Base-by-base conservation (phyloP, 2,113 vertebrate genomes). In the Silurus meridionalis region DNA sequence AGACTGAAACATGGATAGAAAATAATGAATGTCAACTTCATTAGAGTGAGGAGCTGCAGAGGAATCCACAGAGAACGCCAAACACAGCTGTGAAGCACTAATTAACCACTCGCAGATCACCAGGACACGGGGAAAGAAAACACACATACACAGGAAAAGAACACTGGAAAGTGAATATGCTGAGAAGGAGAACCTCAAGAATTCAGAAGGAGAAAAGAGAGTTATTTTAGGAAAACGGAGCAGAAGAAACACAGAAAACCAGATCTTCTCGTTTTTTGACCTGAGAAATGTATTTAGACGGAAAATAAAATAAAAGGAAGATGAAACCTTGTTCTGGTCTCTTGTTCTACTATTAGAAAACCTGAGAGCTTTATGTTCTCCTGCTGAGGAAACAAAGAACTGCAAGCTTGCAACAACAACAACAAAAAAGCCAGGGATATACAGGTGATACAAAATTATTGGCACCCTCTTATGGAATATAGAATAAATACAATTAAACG, bases 201-300 rank as follows among this genome's bases (percentile, higher is more conserved):
- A 48, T 5, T 2, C n/a, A 80, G 58, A 50, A 28, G 15, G 75
- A 25, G 66, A 77, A 48, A 52, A 21, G 5, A 63, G 79, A 58
- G 69, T 75, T 75, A 61, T 75, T 75, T 84, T 53, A 10, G n/a
- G 75, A 85, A 85, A 64, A 85, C 14, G 72, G 83, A 61, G 15
- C 58, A 85, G 48, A 50, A 19, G 61, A 77, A 19, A 28, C 60
- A 28, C 23, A 8, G 71, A 64, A 64, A 77, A 63, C n/a, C 8
- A 78, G 48, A 63, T 77, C 23, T 13, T 71, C 63, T 57, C 15
- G 5, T 28, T 83, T 64, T 15, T 50, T 69, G 46, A 74, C 13
- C 46, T 0, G n/a, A 50, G 6, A 37, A 53, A 72, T 53, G 53
- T 77, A 77, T 77, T 75, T 61, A 2, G 23, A 74, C 37, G 55